Evolutionary conservation across 2,113 vertebrate genomes (phyloP), one percentile per base, ranked within the genome.

Genomic region (Illadopsis cleaveri): DNA sequence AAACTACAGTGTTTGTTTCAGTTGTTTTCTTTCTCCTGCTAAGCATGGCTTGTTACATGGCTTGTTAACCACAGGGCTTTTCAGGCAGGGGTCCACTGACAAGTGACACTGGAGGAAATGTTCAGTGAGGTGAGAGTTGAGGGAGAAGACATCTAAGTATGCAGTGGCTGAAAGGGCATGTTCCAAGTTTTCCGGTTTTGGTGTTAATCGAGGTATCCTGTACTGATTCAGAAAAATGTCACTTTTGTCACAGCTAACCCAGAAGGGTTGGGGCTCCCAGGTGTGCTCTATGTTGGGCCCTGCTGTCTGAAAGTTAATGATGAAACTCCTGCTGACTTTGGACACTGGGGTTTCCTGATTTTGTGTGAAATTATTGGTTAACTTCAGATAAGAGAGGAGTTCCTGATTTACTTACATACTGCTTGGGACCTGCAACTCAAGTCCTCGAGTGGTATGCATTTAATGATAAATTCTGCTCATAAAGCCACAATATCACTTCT

Each of bases 101-200:
- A 99, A 38, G 98, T 98, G 97, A 98, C 33, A 7, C 48, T n/a
- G 27, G 98, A 87, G 98, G 98, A 96, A 98, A 98, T 98, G 98
- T 99, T 97, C 97, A 98, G 97, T 98, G 20, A 98, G 87, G 98
- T 98, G 84, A 98, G 98, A 97, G 98, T 98, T 96, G 98, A 98
- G 97, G 70, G 24, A 99, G 98, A 97, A 98, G 98, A 89, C 95
- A 94, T 60, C 98, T 98, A 30, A 98, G 98, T 50, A 97, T 97
- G 93, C 98, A 98, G 97, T 99, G 98, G 94, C 98, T 98, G 96
- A 99, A 99, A 97, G 98, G 97, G 94, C 97, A 97, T 96, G 98
- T 98, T 97, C 98, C 98, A 97, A 98, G 98, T 95, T 99, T 79
- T 68, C n/a, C 3, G 6, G 5, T 61, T 76, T n/a, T 53, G 21